Base-by-base conservation (phyloP, 2,113 vertebrate species). In the Chinchilla lanigera region DNA sequence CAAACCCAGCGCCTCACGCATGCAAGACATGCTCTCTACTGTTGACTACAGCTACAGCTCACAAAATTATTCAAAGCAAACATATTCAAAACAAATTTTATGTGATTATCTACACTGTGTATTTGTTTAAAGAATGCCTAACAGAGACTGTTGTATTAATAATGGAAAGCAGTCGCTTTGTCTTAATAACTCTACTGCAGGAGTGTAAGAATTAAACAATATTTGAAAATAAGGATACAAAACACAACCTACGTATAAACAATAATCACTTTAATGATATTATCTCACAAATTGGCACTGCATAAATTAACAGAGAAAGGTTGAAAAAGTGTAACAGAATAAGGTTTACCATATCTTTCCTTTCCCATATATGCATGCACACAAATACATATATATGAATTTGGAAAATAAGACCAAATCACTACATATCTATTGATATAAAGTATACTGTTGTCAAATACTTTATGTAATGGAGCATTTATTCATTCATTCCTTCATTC, bases 321-420 rank as follows among this genome's bases (percentile, higher is more conserved):
- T 67, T 85, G 16, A 83, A 94, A 56, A 89, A 47, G 1, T 19
- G 22, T 61, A 10, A 60, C 67, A 94, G 71, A 14, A 87, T 19
- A 2, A 47, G 24, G 3, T 1, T n/a, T 69, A 87, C 52, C 35
- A 81, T 38, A 47, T 1, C 8, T 71, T 24, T 69, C 67, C 26
- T 28, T n/a, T 65, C 56, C 30, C 10, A 35, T 84, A 56, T 73
- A 69, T 22, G 16, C 24, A 33, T 50, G 47, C 60, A 61, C 26
- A 61, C 60, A 61, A 61, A 28, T 67, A 7, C 16, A 82, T 71
- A 9, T 47, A 47, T 38, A 71, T 56, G 2, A 95, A 38, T 1
- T 82, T 83, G 77, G 17, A 83, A 92, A 73, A 89, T 86, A 54
- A 93, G 38, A 73, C 86, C 28, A 96, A 94, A 85, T 38, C 0